A percentile compares a stretch with the other conserved stretches of the same genome.
phyloP scores from a whole-genome alignment of 2,888 invertebrate genomes.

The Buathra laborator region DNA sequence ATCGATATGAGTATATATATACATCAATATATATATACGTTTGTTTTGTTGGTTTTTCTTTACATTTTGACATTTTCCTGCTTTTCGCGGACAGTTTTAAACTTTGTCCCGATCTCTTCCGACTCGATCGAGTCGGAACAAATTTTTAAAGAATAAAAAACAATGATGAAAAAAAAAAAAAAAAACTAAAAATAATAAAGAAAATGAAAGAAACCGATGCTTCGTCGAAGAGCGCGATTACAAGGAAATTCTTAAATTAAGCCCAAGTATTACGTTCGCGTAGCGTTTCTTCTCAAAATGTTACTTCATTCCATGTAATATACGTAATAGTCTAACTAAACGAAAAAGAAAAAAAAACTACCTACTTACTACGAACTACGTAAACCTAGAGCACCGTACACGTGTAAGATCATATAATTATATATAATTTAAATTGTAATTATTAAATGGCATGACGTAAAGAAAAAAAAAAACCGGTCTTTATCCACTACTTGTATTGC shows the following conservation, averaged over 20 bases:
- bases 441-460: conserved; percentile 85
- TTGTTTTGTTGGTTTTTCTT: conserved; percentile 63
- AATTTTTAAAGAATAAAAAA: conserved; percentile 13
- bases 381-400: conserved; percentile 84
- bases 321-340: conserved; percentile 85
- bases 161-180: conserved; percentile 35
- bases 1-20: conserved; percentile 46
- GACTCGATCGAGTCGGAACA: conserved; percentile 29
- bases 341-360: conserved; percentile 62
- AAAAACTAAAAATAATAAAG: conserved; percentile 48
- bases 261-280: conserved; percentile 85
- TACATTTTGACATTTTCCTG: conserved; percentile 40
- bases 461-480: conserved; percentile 71
- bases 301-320: conserved; percentile 85
- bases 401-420: conserved; percentile 84
- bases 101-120: conserved; percentile 40
- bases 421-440: conserved; percentile 85
- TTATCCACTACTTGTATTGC: conserved; percentile 52
- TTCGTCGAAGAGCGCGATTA: conserved; percentile 39
- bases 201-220: conserved; percentile 36
- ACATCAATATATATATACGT: conserved; percentile 33
- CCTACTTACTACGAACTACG: conserved; percentile 83
- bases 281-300: conserved; percentile 82
- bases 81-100: conserved; percentile 48
- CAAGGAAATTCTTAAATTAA: conserved; percentile 78